These are phyloP conservation scores for Troilus luridus DNA, from an alignment of 2,888 invertebrate species.

Conservation along the genomic window DNA sequence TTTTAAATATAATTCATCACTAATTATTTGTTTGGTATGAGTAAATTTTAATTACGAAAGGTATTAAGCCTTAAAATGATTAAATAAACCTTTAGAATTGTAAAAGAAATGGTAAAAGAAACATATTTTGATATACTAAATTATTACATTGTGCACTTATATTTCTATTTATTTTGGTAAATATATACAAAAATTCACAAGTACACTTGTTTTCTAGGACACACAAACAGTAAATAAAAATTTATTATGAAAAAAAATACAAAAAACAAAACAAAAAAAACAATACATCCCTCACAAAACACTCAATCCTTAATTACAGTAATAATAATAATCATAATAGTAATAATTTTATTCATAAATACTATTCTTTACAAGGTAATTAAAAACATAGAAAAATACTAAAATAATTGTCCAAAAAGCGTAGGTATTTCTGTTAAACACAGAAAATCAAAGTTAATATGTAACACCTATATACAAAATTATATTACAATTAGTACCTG, in stretches of 20 bases:
- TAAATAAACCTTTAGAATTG: neutral
- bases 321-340: constrained; percentile 41
- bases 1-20: neutral
- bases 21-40: neutral
- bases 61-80: neutral
- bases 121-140: neutral
- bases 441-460: constrained; percentile 63
- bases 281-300: constrained; percentile 48
- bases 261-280: constrained; percentile 3
- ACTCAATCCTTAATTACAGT: constrained; percentile 52
- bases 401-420: constrained; percentile 62
- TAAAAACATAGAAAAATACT: constrained; percentile 61
- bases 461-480: constrained; percentile 64
- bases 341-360: constrained; percentile 47
- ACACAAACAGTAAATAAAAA: constrained; percentile 23
- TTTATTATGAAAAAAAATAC: neutral
- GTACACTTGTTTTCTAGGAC: constrained; percentile 49
- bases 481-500: constrained; percentile 62
- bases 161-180: constrained; percentile 35
- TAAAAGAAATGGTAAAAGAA: neutral
- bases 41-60: neutral
- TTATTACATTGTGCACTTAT: constrained; percentile 24
- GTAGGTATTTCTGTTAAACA: constrained; percentile 59
- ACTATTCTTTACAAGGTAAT: constrained; percentile 56
- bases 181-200: constrained; percentile 59